These are phyloP conservation scores for Psophia crepitans DNA, from an alignment of 2,113 vertebrate genomes.

Conservation along the genomic window DNA sequence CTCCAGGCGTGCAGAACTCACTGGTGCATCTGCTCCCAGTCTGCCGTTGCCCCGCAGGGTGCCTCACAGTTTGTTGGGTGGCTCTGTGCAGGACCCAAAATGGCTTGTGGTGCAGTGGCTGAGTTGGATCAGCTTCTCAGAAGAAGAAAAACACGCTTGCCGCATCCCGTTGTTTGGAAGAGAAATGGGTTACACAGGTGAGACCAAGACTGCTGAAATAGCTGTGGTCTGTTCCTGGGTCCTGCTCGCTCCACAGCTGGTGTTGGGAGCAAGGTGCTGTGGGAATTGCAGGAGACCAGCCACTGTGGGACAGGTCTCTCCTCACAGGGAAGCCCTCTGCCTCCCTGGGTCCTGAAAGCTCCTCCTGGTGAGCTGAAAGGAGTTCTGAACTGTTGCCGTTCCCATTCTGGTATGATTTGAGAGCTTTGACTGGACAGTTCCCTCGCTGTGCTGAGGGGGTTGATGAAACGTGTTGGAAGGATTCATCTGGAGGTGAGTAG, in stretches of 20 bases:
- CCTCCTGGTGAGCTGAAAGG: background rate
- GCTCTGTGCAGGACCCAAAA: background rate
- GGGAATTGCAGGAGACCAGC: background rate
- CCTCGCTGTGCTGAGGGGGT: background rate
- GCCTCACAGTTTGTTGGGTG: background rate
- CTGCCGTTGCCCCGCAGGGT: background rate
- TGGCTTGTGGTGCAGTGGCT: background rate
- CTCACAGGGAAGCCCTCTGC: background rate
- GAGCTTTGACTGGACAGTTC: background rate
- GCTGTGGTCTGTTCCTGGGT: background rate
- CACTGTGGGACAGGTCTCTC: background rate
- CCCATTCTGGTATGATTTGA: background rate
- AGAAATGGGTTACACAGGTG: background rate
- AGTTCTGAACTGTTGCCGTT: background rate
- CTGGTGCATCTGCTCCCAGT: background rate
- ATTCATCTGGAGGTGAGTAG: conserved; percentile 30
- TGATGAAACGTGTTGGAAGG: background rate
- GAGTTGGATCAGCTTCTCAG: background rate
- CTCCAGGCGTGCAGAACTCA: background rate
- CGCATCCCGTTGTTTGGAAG: background rate
- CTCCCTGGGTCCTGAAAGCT: background rate
- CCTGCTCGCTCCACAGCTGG: background rate
- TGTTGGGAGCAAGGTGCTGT: background rate
- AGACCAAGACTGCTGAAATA: background rate
- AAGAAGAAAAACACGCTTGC: background rate